Conservation (phyloP, 2,888 invertebrate genomes). For the Orthonychiurus folsomi region DNA sequence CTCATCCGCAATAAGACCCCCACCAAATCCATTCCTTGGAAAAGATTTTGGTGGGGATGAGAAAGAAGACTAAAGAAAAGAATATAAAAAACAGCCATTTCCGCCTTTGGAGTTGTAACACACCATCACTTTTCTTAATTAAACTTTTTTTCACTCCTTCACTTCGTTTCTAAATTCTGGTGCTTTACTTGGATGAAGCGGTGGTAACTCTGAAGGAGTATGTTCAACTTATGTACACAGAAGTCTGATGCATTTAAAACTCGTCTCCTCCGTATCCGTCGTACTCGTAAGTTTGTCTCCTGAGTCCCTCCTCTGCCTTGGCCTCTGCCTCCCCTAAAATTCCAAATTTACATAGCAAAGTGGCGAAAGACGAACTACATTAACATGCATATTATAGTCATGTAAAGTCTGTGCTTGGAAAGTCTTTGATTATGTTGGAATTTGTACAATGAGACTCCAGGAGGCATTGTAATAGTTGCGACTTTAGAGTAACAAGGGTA, state of each 20-base stretch:
- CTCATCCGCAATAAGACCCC: background rate
- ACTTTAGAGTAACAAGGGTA: background rate
- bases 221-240: too few relatives aligned
- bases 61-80: background rate
- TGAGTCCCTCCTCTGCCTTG: conserved; percentile 1
- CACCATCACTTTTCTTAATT: conserved; percentile 40
- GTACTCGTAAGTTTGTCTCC: background rate
- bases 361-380: background rate
- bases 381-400: background rate
- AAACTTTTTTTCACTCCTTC: conserved; percentile 30
- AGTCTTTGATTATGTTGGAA: conserved; percentile 1
- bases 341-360: conserved; percentile 1
- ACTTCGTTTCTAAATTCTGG: conserved; percentile 3
- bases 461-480: background rate
- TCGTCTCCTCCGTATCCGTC: too few relatives aligned
- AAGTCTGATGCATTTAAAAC: too few relatives aligned
- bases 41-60: too few relatives aligned
- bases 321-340: conserved; percentile 2
- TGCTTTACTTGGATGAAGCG: conserved; percentile 4
- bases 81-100: conserved; percentile 22
- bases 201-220: too few relatives aligned
- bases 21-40: too few relatives aligned
- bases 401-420: background rate
- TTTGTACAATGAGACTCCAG: background rate
- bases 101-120: conserved; percentile 23